Evolutionary conservation across 1,140 invertebrate species (phyloP), one percentile per base, ranked within the genome.

Genomic region (Geopemphigus sp.): DNA sequence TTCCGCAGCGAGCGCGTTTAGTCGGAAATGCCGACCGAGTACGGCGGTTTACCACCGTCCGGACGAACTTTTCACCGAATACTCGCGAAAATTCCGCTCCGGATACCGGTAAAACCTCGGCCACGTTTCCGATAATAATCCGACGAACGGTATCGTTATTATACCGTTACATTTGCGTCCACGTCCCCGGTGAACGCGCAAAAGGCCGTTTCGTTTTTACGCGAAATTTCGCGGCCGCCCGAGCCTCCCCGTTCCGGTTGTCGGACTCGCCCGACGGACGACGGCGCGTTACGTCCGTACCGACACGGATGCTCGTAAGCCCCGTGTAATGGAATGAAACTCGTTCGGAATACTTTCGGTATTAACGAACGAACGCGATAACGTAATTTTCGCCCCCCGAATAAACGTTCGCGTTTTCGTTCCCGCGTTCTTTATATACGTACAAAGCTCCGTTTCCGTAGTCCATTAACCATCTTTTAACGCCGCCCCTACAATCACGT

Each of bases 21-120:
- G 39, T 68, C 39, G n/a, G 64, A 68, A 68, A 68, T 68, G 32
- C 39, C 39, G 32, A 64, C 10, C 19, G 19, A 64, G 29, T 68
- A 68, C 24, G 39, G 47, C n/a, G 64, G 64, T 47, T 22, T 8
- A n/a, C 8, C 8, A 39, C 22, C 39, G 45, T n/a, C 64, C 39
- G 22, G 39, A 68, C 45, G n/a, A 68, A 68, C 39, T 68, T 68
- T 68, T 68, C 32, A 66, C n/a, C 5, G 63, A 66, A 66, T 66
- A 66, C 22, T 66, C 45, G n/a, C 22, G 47, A 68, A 68, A n/a
- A n/a, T n/a, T n/a, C n/a, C 32, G 3, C 39, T 68, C 12, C n/a
- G 64, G 11, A 68, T 24, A 47, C 32, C 32, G 0, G 45, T 47
- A 39, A 68, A 45, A 39, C 32, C 32, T 4, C 32, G 32, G 32